Percentiles rank a stretch among this genome's conserved stretches.
These are phyloP conservation scores for Nesidiocoris tenuis DNA, from an alignment of 2,888 invertebrate species.

Conservation along the genomic window DNA sequence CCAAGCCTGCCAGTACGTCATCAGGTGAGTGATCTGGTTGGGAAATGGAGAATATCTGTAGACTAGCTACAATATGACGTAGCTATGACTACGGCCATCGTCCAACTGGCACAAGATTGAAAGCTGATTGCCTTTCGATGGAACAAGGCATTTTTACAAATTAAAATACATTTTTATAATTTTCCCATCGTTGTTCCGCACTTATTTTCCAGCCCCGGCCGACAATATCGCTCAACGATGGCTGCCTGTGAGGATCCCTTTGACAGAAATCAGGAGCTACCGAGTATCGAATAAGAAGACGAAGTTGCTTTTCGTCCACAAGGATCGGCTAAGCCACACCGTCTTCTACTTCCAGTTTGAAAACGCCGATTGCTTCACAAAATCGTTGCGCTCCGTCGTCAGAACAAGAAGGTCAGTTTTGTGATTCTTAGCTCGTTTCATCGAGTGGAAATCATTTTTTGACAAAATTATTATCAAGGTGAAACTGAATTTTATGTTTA, in stretches of 20 bases:
- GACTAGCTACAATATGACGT: too few species aligned
- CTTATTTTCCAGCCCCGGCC: not conserved
- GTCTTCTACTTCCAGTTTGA: constrained; percentile 86
- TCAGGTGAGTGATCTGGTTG: not conserved
- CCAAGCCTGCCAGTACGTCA: constrained; percentile 52
- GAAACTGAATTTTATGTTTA: too few species aligned
- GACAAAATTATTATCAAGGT: too few species aligned
- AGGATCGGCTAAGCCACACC: constrained; percentile 70
- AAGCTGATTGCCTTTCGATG: too few species aligned
- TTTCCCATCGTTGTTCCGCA: too few species aligned
- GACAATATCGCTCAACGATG: constrained; percentile 52
- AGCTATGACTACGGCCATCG: too few species aligned
- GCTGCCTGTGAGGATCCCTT: constrained; percentile 60
- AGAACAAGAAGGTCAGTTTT: constrained; percentile 56
- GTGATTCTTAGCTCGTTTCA: too few species aligned
- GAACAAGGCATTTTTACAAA: too few species aligned
- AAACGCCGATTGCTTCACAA: constrained; percentile 75
- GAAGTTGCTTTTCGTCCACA: constrained; percentile 61
- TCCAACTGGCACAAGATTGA: too few species aligned
- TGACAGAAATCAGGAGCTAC: constrained; percentile 67
- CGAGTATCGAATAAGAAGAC: constrained; percentile 56
- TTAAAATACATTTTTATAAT: too few species aligned
- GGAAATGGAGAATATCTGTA: too few species aligned
- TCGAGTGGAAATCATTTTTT: too few species aligned
- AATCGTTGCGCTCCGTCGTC: constrained; percentile 63